Evolutionary conservation across 2,113 vertebrate species (phyloP).

Genomic region (Progne subis): DNA sequence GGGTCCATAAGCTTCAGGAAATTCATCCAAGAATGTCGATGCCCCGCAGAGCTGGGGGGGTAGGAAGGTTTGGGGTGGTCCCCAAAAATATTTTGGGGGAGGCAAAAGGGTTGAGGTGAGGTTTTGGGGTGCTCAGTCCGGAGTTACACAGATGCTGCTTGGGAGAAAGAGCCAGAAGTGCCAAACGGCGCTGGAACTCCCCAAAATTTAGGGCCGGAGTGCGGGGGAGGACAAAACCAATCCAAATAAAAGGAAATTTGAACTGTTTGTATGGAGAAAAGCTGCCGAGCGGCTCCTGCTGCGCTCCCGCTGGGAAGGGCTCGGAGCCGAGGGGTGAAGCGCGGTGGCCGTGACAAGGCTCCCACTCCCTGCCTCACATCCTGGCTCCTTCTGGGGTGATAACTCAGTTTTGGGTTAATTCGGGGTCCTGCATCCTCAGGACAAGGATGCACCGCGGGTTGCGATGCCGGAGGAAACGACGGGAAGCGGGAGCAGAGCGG

Average conservation of each 20-base stretch:
- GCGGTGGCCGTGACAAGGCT: fast-evolving
- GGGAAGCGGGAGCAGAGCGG: neutral
- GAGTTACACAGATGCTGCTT: neutral
- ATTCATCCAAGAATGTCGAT: neutral
- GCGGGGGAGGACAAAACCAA: neutral
- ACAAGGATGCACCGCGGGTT: neutral
- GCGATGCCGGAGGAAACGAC: neutral
- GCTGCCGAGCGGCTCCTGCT: neutral
- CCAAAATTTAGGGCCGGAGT: neutral
- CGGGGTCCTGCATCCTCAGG: neutral
- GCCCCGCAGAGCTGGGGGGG: neutral
- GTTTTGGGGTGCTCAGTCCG: neutral
- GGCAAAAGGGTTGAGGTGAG: neutral
- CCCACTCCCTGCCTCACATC: neutral
- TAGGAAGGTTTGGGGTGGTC: neutral
- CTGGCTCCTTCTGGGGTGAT: neutral
- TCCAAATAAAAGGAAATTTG: neutral
- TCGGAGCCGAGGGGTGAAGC: neutral
- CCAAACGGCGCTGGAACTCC: fast-evolving
- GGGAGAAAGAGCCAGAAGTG: neutral
- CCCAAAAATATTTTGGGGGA: neutral
- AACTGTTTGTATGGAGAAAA: neutral
- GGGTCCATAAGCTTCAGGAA: neutral
- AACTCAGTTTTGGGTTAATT: neutral
- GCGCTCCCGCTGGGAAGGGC: neutral